phyloP scores from a whole-genome alignment of 1,140 invertebrate species.

The Cydia strobilella region DNA sequence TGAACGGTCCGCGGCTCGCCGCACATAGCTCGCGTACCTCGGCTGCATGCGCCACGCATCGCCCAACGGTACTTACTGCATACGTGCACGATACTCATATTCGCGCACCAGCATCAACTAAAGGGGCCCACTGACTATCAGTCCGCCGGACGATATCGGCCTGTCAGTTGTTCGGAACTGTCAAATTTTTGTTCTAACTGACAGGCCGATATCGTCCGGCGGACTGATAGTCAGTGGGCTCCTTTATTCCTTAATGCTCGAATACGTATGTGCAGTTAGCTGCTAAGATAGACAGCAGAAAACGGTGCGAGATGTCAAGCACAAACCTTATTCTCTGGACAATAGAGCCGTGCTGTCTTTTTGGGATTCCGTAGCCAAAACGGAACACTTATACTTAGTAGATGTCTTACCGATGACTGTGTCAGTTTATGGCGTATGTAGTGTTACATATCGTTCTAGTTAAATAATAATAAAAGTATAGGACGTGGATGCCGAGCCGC shows the following conservation, averaged over 20 bases:
- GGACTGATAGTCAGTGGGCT: no score
- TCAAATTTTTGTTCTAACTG: no score
- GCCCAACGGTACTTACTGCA: conserved; percentile 30
- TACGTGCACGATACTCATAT: conserved; percentile 20
- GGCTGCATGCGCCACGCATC: conserved; percentile 45
- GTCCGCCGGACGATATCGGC: no score
- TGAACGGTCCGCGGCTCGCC: conserved; percentile 46
- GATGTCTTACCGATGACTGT: no score
- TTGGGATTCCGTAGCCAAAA: background rate
- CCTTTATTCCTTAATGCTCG: background rate
- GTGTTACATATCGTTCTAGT: no score
- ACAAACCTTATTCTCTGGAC: background rate
- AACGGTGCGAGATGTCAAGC: background rate
- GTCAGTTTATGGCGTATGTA: no score
- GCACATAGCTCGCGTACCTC: conserved; percentile 50
- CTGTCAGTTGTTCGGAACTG: no score
- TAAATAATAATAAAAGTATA: no score
- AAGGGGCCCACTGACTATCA: no score
- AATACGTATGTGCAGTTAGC: background rate
- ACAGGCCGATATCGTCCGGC: no score
- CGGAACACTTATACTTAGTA: background rate
- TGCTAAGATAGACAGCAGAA: background rate
- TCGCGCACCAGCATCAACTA: conserved; percentile 5
- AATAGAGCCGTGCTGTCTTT: background rate
- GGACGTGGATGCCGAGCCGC: no score